These are phyloP conservation scores for Pungitius pungitius DNA, from an alignment of 2,113 vertebrate genomes.

Conservation along the genomic window DNA sequence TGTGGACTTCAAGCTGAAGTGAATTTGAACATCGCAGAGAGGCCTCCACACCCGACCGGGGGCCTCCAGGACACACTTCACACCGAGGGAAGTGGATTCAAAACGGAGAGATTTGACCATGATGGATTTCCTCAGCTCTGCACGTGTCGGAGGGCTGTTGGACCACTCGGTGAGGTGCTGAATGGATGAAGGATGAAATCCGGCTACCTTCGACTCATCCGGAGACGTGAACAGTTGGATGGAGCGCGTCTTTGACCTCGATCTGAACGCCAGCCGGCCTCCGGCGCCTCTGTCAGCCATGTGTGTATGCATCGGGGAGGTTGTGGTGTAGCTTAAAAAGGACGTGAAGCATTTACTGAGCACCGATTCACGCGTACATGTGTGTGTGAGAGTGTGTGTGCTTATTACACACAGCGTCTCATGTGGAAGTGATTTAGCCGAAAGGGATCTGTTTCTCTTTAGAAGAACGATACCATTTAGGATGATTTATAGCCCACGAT, in stretches of 20 bases:
- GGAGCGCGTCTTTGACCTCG: constrained; percentile 18
- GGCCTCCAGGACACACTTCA: constrained; percentile 31
- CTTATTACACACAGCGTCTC: constrained; percentile 28
- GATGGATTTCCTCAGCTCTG: constrained; percentile 6
- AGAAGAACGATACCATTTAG: constrained; percentile 51
- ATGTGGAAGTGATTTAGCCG: constrained; percentile 69
- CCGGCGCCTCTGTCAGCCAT: background rate
- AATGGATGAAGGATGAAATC: constrained; percentile 21
- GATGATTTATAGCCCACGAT: constrained; percentile 61
- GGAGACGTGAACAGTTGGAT: constrained; percentile 24
- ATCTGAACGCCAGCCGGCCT: constrained; percentile 28
- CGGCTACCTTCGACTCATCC: constrained; percentile 1
- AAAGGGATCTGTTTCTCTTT: constrained; percentile 48
- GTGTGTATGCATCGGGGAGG: constrained; percentile 31
- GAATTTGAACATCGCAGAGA: constrained; percentile 13
- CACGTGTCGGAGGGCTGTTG: constrained; percentile 14
- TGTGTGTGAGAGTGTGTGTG: background rate
- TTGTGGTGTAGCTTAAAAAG: background rate
- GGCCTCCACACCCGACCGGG: no score
- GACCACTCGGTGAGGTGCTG: constrained; percentile 10
- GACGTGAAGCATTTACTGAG: background rate
- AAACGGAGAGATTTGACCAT: constrained; percentile 9
- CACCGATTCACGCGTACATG: constrained; percentile 4
- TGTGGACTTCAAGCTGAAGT: constrained; percentile 6
- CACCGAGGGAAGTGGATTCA: background rate